These are phyloP conservation scores for Laothoe populi DNA, from an alignment of 2,888 invertebrate genomes.

Conservation along the genomic window DNA sequence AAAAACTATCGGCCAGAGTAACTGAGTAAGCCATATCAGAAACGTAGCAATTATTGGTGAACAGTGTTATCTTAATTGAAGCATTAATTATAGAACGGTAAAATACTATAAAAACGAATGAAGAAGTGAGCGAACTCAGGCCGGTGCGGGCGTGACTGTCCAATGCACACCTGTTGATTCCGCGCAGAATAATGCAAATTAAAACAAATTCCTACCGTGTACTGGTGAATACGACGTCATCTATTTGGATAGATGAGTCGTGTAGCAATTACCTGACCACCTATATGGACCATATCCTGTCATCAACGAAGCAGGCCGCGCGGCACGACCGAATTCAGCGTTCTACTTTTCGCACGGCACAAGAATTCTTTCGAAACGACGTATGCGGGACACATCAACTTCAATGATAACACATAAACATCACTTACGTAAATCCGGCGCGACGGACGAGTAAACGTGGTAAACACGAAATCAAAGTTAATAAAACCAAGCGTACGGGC, in stretches of 20 bases:
- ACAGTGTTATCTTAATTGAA: neutral
- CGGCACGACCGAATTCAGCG: conserved; percentile 33
- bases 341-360: conserved; percentile 58
- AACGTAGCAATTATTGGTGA: neutral
- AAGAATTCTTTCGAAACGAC: conserved; percentile 57
- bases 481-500: conserved; percentile 57
- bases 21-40: conserved; percentile 8
- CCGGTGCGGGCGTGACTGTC: neutral
- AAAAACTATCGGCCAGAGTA: no score
- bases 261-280: conserved; percentile 17
- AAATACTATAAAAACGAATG: neutral
- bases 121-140: neutral
- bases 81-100: conserved; percentile 1
- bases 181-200: conserved; percentile 3
- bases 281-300: conserved; percentile 24
- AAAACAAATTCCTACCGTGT: conserved; percentile 14
- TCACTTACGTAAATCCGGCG: conserved; percentile 61
- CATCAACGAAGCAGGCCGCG: conserved; percentile 12
- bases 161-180: conserved; percentile 23
- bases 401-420: conserved; percentile 70
- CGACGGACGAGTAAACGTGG: conserved; percentile 33
- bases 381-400: conserved; percentile 56
- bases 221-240: conserved; percentile 2
- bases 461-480: conserved; percentile 70
- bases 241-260: conserved; percentile 16